Evolutionary conservation across 2,797 vertebrate species (phyloP), one percentile per base, ranked within the genome.

Genomic region (Threskiornis aethiopicus): DNA sequence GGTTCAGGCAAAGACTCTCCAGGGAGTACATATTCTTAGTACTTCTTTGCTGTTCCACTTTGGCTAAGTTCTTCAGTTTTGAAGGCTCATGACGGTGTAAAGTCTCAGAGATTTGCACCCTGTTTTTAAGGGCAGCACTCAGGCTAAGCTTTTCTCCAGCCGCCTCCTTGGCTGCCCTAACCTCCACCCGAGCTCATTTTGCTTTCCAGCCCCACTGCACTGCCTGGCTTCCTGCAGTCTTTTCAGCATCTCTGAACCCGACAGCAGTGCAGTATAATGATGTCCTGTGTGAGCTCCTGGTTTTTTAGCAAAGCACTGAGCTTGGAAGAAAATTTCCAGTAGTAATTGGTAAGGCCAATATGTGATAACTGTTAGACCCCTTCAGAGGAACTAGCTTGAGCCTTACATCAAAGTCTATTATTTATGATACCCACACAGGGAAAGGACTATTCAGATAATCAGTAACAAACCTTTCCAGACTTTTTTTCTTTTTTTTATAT

Each of bases 121-220:
- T 47, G 20, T 24, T 67, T 61, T 71, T 37, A 51, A 44, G 52
- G 24, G n/a, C 18, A 75, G 21, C 15, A 6, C 16, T n/a, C 31
- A 58, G 25, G 15, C 22, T 61, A 31, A 41, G 17, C 26, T 70
- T 67, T 70, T 44, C 67, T 80, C 19, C 0, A 0, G 17, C 39
- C 28, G 9, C 12, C 29, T 75, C 0, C 0, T 29, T 59, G 35
- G 25, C 41, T 41, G 16, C 28, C 39, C 49, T 41, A 31, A 46
- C 13, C 72, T 83, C 29, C n/a, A 39, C 11, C 16, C 0, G 4
- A 52, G 22, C 15, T 6, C 9, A 9, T 6, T n/a, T 61, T 51
- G 16, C 29, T 80, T 55, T 44, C 72, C 35, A 59, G 29, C 16
- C 57, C 46, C 31, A 31, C 5, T 0, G 0, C 8, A 9, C 3